Evolutionary conservation across 2,797 vertebrate species (phyloP), one percentile per base, ranked within the genome.

Genomic region (Falco naumanni): DNA sequence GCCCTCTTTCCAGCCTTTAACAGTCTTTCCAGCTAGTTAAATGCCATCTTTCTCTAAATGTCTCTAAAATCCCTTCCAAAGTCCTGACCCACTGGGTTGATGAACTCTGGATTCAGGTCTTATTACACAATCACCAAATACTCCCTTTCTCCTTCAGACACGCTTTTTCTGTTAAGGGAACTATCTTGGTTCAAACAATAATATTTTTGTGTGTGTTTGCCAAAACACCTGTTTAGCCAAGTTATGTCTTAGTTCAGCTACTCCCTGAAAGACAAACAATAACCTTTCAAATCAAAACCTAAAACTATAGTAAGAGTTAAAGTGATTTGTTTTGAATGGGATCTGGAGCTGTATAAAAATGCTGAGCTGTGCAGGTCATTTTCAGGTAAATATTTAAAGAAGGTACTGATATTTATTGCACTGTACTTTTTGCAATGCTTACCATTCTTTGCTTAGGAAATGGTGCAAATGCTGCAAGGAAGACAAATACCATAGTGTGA

Each of bases 191-290:
- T 89, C 34, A 75, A 75, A 84, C 92, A 85, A 15, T 11, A 63
- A 8, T 50, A 61, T 50, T 72, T 82, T 37, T 74, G 2, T 21
- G 13, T 57, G 5, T 39, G 22, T 80, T 92, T 89, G 59, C 70
- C 84, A 83, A 89, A 89, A 84, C 59, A 92, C 74, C 47, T 89
- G 33, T 85, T 95, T 80, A 87, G 39, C 41, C n/a, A 64, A 91
- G 41, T 56, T 41, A 54, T 9, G 19, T 22, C 34, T 91, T 54
- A 59, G 84, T 93, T 83, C 43, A 77, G 21, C 51, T 74, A 18
- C 33, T 91, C 34, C 28, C 50, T 85, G 53, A 66, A 91, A 92
- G 22, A 53, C 11, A 84, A 82, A 79, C 29, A 69, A 21, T 82
- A 70, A 69, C 13, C 5, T 74, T 80, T 33, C 60, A 82, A 85